Conservation (phyloP, 2,113 vertebrate species). For the Hippocampus mohnikei region DNA sequence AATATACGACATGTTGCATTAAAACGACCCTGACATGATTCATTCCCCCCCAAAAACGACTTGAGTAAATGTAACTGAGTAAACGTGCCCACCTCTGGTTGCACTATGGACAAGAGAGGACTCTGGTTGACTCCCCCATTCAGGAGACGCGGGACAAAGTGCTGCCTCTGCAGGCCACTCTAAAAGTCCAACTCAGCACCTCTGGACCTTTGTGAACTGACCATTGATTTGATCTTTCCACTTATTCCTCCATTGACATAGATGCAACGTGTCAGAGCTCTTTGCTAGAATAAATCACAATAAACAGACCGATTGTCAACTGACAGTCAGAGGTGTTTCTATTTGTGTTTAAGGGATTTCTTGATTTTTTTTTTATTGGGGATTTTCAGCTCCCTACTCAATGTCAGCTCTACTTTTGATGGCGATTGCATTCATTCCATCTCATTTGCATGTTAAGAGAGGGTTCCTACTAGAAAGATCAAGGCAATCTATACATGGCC, state of each 20-base stretch:
- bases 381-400: slow-evolving; percentile 50
- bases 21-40: no score
- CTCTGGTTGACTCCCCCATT: slow-evolving; percentile 19
- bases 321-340: slow-evolving; percentile 45
- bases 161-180: slow-evolving; percentile 49
- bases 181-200: slow-evolving; percentile 68
- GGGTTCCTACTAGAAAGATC: slow-evolving; percentile 69
- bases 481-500: slow-evolving; percentile 70
- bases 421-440: slow-evolving; percentile 46
- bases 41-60: no score
- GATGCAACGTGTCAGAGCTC: slow-evolving; percentile 60
- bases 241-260: slow-evolving; percentile 66
- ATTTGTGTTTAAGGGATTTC: slow-evolving; percentile 55
- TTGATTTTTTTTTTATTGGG: slow-evolving; percentile 15
- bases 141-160: slow-evolving; percentile 32
- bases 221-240: slow-evolving; percentile 64
- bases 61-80: no score
- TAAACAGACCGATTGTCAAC: slow-evolving; percentile 58
- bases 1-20: no score
- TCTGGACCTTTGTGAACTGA: slow-evolving; percentile 51
- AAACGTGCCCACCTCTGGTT: not conserved
- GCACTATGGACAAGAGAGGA: not conserved
- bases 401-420: slow-evolving; percentile 46
- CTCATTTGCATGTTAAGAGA: slow-evolving; percentile 65
- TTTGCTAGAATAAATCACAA: slow-evolving; percentile 50